Evolutionary conservation across 2,888 invertebrate genomes (phyloP).

Genomic region (Ormyrus nitidulus): DNA sequence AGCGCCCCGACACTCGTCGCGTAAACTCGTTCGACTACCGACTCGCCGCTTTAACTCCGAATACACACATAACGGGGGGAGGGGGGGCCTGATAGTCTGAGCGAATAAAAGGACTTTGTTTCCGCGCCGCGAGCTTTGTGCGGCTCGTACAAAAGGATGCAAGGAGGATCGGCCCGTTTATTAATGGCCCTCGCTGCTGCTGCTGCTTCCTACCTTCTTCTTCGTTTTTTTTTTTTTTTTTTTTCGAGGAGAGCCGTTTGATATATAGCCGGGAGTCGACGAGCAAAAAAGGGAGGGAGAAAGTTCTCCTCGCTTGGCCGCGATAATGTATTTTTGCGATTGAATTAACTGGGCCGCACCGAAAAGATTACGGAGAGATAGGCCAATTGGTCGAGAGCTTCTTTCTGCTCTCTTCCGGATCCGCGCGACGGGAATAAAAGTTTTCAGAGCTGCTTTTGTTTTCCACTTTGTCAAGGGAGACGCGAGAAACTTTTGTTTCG

Average conservation of each 20-base stretch:
- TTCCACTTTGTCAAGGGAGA: no score
- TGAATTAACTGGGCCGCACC: slow-evolving; percentile 34
- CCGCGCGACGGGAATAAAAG: no score
- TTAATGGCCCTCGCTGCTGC: slow-evolving; percentile 30
- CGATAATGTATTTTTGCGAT: slow-evolving; percentile 44
- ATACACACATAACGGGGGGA: background rate
- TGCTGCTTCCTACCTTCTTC: background rate
- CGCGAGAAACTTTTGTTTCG: background rate
- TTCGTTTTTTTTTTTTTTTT: background rate
- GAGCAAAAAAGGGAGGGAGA: slow-evolving; percentile 3
- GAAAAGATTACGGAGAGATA: slow-evolving; percentile 36
- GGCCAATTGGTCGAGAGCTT: background rate
- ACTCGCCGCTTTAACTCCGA: background rate
- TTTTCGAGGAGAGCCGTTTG: slow-evolving; percentile 20
- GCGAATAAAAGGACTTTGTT: slow-evolving; percentile 42
- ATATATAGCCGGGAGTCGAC: slow-evolving; percentile 15
- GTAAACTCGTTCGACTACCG: background rate
- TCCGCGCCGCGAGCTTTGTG: slow-evolving; percentile 28
- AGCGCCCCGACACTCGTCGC: slow-evolving; percentile 8
- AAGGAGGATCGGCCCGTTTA: slow-evolving; percentile 32
- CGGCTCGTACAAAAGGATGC: slow-evolving; percentile 28
- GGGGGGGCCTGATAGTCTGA: no score
- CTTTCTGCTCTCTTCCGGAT: no score
- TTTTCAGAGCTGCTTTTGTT: no score
- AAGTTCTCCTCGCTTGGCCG: background rate